These are phyloP conservation scores for Epizoanthus stellaris DNA, from an alignment of 92 coral and sea anemone species.

Conservation along the genomic window DNA sequence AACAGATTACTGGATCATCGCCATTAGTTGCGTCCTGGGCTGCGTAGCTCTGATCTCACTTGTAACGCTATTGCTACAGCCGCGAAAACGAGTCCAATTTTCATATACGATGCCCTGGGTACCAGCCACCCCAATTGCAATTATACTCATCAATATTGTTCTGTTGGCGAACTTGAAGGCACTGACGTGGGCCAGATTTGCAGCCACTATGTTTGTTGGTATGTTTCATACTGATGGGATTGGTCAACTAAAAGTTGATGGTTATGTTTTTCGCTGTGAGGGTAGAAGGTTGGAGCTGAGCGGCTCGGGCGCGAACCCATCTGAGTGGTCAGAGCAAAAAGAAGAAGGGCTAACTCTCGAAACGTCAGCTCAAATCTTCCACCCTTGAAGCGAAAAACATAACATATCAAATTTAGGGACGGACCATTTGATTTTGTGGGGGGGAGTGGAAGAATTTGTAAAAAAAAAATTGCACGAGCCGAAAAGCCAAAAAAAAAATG, in stretches of 20 bases:
- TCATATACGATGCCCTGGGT: conserved; percentile 63
- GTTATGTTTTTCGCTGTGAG: too few species aligned
- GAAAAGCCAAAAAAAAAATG: too few species aligned
- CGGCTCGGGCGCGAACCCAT: too few species aligned
- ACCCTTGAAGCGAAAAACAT: too few species aligned
- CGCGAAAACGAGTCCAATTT: conserved; percentile 48
- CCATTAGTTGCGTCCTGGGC: conserved; percentile 58
- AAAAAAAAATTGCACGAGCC: too few species aligned
- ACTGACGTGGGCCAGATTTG: conserved; percentile 85
- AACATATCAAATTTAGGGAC: too few species aligned
- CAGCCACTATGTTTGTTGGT: conserved; percentile 87
- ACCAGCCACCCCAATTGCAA: conserved; percentile 69
- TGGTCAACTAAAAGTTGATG: neutral
- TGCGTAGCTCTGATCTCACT: conserved; percentile 46
- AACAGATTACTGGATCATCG: conserved; percentile 15
- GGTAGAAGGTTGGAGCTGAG: too few species aligned
- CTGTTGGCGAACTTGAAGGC: conserved; percentile 73
- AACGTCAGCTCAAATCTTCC: too few species aligned
- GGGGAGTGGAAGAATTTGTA: too few species aligned
- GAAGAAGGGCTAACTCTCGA: too few species aligned
- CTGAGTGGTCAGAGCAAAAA: too few species aligned
- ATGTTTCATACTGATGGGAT: conserved; percentile 18
- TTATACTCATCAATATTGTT: conserved; percentile 69
- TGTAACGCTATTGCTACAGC: conserved; percentile 66
- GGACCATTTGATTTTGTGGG: too few species aligned